These are phyloP conservation scores for Hippocampus abdominalis DNA, from an alignment of 2,113 vertebrate genomes.

Conservation along the genomic window DNA sequence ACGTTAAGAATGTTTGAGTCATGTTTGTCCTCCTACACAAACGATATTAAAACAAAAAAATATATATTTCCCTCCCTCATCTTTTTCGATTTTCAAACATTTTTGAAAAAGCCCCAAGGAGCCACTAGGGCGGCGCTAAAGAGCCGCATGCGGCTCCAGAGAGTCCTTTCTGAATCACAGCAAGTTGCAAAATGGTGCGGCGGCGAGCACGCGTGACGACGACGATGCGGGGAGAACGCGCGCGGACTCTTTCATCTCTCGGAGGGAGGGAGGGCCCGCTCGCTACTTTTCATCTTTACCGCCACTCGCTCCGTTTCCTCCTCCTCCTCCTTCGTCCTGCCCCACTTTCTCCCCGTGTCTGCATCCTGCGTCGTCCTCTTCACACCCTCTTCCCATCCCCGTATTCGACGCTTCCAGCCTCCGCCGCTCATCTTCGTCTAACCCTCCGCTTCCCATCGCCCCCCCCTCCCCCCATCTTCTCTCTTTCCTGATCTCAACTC, in stretches of 20 bases:
- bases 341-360: constrained; percentile 1
- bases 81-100: too few species aligned
- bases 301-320: constrained; percentile 1
- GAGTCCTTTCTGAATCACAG: neutral
- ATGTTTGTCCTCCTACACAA: too few species aligned
- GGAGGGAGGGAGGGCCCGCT: constrained; percentile 19
- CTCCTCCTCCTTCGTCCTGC: neutral
- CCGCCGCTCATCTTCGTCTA: neutral
- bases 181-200: neutral
- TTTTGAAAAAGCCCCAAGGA: too few species aligned
- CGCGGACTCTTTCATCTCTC: constrained; percentile 39
- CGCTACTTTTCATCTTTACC: constrained; percentile 5
- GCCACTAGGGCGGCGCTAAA: too few species aligned
- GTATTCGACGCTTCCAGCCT: neutral
- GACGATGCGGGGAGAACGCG: constrained; percentile 12
- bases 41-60: too few species aligned
- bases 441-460: neutral
- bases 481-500: constrained; percentile 7
- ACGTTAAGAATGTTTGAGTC: too few species aligned
- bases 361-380: constrained; percentile 1
- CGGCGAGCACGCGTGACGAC: constrained; percentile 3
- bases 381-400: constrained; percentile 5
- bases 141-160: too few species aligned
- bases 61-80: too few species aligned
- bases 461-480: neutral